Percentiles rank a stretch among this genome's conserved stretches.
These are phyloP conservation scores for Drosophila mulleri DNA, from an alignment of 2,888 invertebrate genomes.

Conservation along the genomic window DNA sequence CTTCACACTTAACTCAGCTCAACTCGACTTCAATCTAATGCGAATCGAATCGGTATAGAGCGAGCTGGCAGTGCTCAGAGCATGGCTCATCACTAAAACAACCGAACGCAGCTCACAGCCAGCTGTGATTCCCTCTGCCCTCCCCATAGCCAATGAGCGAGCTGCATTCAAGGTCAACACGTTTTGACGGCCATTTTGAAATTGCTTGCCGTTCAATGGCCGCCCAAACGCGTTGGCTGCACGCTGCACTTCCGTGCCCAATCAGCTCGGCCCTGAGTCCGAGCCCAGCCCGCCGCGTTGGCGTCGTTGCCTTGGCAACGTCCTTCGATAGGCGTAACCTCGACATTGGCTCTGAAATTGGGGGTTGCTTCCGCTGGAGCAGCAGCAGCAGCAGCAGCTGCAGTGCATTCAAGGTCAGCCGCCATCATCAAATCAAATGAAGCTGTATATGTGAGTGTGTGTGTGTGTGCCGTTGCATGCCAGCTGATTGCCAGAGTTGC, in stretches of 20 bases:
- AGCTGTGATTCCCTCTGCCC: background rate
- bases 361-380: constrained; percentile 62
- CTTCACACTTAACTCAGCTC: background rate
- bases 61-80: background rate
- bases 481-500: constrained; percentile 66
- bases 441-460: background rate
- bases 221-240: constrained; percentile 52
- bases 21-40: constrained; percentile 1
- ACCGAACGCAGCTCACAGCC: background rate
- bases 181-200: constrained; percentile 77
- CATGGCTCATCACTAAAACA: background rate
- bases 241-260: constrained; percentile 73
- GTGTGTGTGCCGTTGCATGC: constrained; percentile 4
- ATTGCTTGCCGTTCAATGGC: constrained; percentile 65
- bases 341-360: constrained; percentile 74
- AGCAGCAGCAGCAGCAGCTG: constrained; percentile 35
- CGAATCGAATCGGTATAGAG: constrained; percentile 1
- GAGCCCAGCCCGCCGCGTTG: constrained; percentile 51
- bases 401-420: constrained; percentile 47
- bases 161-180: constrained; percentile 76
- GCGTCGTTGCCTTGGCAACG: constrained; percentile 68
- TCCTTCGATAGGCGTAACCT: constrained; percentile 81
- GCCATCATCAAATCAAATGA: constrained; percentile 13
- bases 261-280: constrained; percentile 63
- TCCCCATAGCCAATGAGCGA: constrained; percentile 65